These are phyloP conservation scores for Chironomus tepperi DNA, from an alignment of 1,140 invertebrate genomes.

Conservation along the genomic window DNA sequence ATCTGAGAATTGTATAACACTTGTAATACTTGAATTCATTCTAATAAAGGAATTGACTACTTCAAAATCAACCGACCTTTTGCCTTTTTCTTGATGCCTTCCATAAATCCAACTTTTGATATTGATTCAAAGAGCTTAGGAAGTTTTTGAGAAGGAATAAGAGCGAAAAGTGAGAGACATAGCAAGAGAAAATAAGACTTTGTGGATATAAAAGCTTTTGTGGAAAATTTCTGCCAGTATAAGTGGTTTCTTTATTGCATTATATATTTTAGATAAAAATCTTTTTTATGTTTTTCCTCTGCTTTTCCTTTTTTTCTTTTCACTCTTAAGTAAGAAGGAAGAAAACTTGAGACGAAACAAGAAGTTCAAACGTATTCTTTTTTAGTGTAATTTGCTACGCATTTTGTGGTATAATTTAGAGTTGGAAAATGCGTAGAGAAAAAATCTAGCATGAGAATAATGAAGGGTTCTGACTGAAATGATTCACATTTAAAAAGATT, in stretches of 20 bases:
- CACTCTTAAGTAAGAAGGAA: not conserved
- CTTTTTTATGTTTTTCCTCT: constrained; percentile 6
- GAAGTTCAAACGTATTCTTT: not conserved
- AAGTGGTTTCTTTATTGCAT: constrained; percentile 21
- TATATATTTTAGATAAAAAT: constrained; percentile 18
- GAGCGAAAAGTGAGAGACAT: not conserved
- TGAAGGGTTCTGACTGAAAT: not conserved
- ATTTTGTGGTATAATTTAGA: not conserved
- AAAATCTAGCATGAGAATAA: not conserved
- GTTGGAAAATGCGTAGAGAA: not conserved
- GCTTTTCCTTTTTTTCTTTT: not conserved
- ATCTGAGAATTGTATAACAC: not conserved
- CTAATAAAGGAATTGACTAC: constrained; percentile 3
- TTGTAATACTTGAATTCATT: constrained; percentile 4
- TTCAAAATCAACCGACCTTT: not conserved
- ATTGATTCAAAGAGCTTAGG: not conserved
- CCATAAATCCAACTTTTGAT: not conserved
- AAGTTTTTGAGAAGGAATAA: not conserved
- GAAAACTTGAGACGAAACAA: not conserved
- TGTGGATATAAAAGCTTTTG: too few relatives aligned
- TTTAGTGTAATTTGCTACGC: not conserved
- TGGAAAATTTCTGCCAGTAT: constrained; percentile 6
- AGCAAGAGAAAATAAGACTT: too few relatives aligned
- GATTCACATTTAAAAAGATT: not conserved
- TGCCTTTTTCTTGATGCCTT: not conserved